Base-by-base conservation (phyloP, 2,113 vertebrate species). In the Pelecanus crispus region DNA sequence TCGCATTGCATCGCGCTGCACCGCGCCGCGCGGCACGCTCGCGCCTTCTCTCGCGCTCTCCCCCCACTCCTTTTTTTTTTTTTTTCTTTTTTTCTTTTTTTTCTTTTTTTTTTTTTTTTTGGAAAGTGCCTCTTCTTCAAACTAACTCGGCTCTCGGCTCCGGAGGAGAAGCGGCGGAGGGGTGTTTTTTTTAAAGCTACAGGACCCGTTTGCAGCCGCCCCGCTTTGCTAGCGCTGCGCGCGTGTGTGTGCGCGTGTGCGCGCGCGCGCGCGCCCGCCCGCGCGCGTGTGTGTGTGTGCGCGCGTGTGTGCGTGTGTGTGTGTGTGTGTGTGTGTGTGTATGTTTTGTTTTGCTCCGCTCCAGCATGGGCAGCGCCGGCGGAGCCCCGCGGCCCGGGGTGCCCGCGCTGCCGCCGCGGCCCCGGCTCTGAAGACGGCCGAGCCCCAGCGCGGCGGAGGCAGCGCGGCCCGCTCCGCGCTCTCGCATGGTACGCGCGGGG, bases 51-150 rank as follows among this genome's bases (percentile, higher is more conserved):
- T 58, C n/a, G 31, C 53, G 16, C 53, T 22, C 59, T 17, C 14
- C 25, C 49, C 25, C 49, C 49, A 24, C 24, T 13, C 24, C 12
- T 21, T 13, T 19, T 45, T 45, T 26, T 10, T 95, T 97, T 97
- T 96, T 97, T 96, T 95, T 95, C 95, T 96, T 90, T 97, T 96
- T 97, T 97, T 95, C 96, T 81, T 84, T 53, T 80, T 85, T 61
- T 50, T 13, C n/a, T n/a, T n/a, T n/a, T n/a, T n/a, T n/a, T n/a
- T n/a, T n/a, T n/a, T n/a, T n/a, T n/a, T n/a, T n/a, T n/a, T n/a
- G n/a, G n/a, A 96, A 97, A 97, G 97, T 98, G 98, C 97, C 97
- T 97, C 94, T 89, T 94, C 95, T 89, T 96, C 97, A 95, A 97
- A 97, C 98, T 97, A 96, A 97, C 97, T 98, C 96, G 44, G 97